Percentiles rank a stretch among this genome's conserved stretches.
These are phyloP conservation scores for Tenthredo scrophulariae DNA, from an alignment of 2,888 invertebrate species.

Conservation along the genomic window DNA sequence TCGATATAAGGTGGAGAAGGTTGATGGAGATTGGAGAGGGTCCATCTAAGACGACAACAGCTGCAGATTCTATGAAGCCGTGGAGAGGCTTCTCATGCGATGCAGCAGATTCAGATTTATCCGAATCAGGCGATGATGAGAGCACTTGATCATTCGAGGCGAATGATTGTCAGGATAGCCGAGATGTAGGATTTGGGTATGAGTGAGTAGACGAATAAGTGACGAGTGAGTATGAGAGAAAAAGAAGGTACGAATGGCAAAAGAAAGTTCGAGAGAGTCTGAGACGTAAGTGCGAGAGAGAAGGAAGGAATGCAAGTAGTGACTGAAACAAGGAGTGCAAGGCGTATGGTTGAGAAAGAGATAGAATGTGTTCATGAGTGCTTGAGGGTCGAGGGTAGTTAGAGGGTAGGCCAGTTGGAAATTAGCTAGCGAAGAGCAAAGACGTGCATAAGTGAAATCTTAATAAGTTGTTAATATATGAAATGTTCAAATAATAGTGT, in stretches of 20 bases:
- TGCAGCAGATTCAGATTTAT: neutral
- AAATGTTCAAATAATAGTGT: neutral
- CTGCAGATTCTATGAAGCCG: neutral
- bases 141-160: neutral
- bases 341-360: neutral
- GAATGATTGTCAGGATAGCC: neutral
- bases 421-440: neutral
- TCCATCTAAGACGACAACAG: neutral
- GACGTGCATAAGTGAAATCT: neutral
- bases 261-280: neutral
- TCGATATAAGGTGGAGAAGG: constrained; percentile 8
- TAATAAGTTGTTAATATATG: neutral
- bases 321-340: neutral
- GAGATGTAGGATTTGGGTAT: constrained; percentile 6
- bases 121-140: neutral
- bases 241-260: neutral
- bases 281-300: neutral
- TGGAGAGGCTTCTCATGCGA: neutral
- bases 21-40: constrained; percentile 2
- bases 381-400: neutral
- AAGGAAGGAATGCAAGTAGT: neutral
- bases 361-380: neutral
- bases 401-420: neutral
- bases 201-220: neutral
- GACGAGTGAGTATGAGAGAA: neutral